These are phyloP conservation scores for Andinoacara biseriatus DNA, from an alignment of 2,113 vertebrate genomes.

Conservation along the genomic window DNA sequence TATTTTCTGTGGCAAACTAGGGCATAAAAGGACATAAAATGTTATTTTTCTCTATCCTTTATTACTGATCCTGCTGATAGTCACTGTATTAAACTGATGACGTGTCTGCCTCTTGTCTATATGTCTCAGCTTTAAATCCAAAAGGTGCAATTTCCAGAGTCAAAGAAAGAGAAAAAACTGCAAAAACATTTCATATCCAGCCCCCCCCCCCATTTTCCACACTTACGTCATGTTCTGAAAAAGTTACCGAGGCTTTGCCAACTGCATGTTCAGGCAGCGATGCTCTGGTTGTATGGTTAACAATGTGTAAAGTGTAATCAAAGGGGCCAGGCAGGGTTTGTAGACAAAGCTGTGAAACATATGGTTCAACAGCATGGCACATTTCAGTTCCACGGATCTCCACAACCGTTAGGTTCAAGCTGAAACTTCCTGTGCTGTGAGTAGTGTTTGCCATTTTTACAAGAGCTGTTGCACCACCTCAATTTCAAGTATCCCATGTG, in stretches of 20 bases:
- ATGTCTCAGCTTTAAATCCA: not conserved
- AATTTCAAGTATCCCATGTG: slow-evolving; percentile 40
- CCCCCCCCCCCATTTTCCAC: not conserved
- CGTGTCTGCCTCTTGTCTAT: not conserved
- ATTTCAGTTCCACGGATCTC: slow-evolving; percentile 33
- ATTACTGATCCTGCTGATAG: not conserved
- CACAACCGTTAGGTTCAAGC: slow-evolving; percentile 35
- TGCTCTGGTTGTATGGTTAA: slow-evolving; percentile 48
- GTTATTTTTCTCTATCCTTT: not conserved
- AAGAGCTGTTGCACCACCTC: slow-evolving; percentile 48
- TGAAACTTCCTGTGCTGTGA: slow-evolving; percentile 44
- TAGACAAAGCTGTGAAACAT: slow-evolving; percentile 70
- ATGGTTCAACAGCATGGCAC: slow-evolving; percentile 65
- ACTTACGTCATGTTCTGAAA: not conserved
- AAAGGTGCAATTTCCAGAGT: not conserved
- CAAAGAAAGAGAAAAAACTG: not conserved
- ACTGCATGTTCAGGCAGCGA: not conserved
- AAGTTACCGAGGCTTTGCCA: not conserved
- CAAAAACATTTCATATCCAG: not conserved
- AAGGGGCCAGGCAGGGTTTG: slow-evolving; percentile 61
- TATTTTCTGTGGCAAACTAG: not conserved
- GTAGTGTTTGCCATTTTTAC: slow-evolving; percentile 31
- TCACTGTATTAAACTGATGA: not conserved
- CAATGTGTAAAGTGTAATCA: slow-evolving; percentile 73
- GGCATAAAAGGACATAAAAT: not conserved